Conservation (phyloP, 2,797 vertebrate genomes). For the Phalanger gymnotis region DNA sequence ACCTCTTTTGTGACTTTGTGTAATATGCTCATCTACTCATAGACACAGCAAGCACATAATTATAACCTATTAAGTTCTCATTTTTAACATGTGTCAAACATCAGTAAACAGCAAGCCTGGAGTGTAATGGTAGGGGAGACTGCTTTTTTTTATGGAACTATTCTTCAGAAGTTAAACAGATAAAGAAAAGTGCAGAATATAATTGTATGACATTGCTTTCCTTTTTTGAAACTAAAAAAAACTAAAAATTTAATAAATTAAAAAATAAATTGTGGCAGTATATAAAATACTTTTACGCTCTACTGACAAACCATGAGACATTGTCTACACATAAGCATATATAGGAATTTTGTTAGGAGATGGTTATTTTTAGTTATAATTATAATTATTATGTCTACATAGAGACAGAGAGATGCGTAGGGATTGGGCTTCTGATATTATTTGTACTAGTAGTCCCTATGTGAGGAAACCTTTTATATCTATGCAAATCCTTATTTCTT, state of each 20-base stretch:
- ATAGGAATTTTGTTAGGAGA: not conserved
- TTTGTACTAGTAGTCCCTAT: not conserved
- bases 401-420: not conserved
- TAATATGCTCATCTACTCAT: not conserved
- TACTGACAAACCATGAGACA: not conserved
- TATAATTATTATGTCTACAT: not conserved
- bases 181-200: not conserved
- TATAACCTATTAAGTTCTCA: constrained; percentile 42
- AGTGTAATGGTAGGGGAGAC: not conserved
- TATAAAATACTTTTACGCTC: not conserved
- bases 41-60: constrained; percentile 47
- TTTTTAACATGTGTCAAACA: constrained; percentile 50
- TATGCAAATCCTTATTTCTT: not conserved
- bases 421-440: not conserved
- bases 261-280: not conserved
- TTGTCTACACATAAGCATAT: not conserved
- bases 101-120: constrained; percentile 18
- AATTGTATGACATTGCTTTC: not conserved
- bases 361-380: not conserved
- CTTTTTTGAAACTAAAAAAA: not conserved
- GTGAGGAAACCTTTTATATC: not conserved
- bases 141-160: constrained; percentile 16
- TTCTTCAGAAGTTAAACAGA: constrained; percentile 46
- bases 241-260: not conserved
- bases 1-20: constrained; percentile 3